phyloP scores from a whole-genome alignment of 2,888 invertebrate species.

The Myopa tessellatipennis region DNA sequence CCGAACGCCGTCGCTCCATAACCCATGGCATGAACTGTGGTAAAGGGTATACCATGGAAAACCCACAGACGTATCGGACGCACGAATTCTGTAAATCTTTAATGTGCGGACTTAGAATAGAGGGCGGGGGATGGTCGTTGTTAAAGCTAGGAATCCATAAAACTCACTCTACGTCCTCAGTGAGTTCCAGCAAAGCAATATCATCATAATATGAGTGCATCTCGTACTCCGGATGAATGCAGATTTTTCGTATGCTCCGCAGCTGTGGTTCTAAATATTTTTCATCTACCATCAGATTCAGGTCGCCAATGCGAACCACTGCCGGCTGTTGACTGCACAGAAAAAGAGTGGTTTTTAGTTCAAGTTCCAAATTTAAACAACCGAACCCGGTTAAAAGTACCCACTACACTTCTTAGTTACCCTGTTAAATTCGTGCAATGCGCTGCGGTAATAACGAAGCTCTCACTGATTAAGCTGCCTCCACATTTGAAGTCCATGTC shows the following conservation, averaged over 20 bases:
- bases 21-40: slow-evolving; percentile 72
- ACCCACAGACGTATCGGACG: slow-evolving; percentile 74
- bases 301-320: slow-evolving; percentile 62
- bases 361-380: no score
- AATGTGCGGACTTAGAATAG: not conserved
- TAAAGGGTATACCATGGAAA: slow-evolving; percentile 59
- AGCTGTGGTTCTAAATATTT: slow-evolving; percentile 50
- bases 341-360: not conserved
- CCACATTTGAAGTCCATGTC: slow-evolving; percentile 57
- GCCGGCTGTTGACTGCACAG: slow-evolving; percentile 53
- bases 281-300: slow-evolving; percentile 55
- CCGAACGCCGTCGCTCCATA: slow-evolving; percentile 72
- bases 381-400: no score
- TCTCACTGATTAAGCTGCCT: slow-evolving; percentile 64
- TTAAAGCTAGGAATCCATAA: not conserved
- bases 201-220: slow-evolving; percentile 58
- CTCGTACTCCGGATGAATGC: slow-evolving; percentile 57
- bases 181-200: slow-evolving; percentile 58
- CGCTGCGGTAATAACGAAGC: slow-evolving; percentile 63
- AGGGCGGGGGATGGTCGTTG: not conserved
- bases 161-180: slow-evolving; percentile 52
- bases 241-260: slow-evolving; percentile 52
- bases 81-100: slow-evolving; percentile 61
- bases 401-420: slow-evolving; percentile 48
- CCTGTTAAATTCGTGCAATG: slow-evolving; percentile 61